Evolutionary conservation across 53 echinoderm and acorn worm genomes (phyloP), one percentile per base, ranked within the genome.

Genomic region (Pentamera pediparva): DNA sequence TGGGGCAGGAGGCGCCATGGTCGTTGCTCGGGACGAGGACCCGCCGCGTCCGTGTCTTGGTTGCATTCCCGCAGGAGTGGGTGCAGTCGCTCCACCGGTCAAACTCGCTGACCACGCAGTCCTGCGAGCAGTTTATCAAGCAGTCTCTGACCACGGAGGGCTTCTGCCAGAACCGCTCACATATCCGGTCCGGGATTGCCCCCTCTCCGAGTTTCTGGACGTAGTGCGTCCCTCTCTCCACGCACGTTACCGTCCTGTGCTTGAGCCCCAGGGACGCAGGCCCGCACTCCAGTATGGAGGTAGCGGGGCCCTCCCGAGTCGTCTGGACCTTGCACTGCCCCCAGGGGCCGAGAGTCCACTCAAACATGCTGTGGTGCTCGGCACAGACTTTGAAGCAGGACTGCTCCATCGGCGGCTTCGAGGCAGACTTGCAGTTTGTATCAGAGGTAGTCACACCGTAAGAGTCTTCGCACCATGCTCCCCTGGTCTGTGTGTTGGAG

Each of bases 301-400:
- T 69, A 22, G 50, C 31, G 35, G 73, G 50, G 30, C 29, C 53
- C 36, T 15, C 43, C 10, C 21, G 18, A 29, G 49, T 70, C 9
- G 22, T 39, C 40, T 35, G 43, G 18, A 19, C 56, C 25, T 82
- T 61, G 62, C 98, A 98, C 2, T 54, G 80, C 24, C 83, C 85
- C 98, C 98, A 98, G 24, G 88, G 89, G 3, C 75, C 81, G 17
- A 89, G 58, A 33, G 83, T 80, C 96, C 98, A 98, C 40, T 89
- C 79, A 50, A 98, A 98, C 73, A 89, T 76, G 25, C 79, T 36
- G 36, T 84, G 39, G 43, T 96, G 91, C 37, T 85, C 74, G 39
- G 77, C 72, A 58, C 98, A 98, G 38, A 98, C 91, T 88, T 86
- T 81, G 74, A 92, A 98, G 75, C 96, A 92, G 21, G 82, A 70